phyloP scores from a whole-genome alignment of 2,797 vertebrate genomes.

The Melanotaenia maccullochi region DNA sequence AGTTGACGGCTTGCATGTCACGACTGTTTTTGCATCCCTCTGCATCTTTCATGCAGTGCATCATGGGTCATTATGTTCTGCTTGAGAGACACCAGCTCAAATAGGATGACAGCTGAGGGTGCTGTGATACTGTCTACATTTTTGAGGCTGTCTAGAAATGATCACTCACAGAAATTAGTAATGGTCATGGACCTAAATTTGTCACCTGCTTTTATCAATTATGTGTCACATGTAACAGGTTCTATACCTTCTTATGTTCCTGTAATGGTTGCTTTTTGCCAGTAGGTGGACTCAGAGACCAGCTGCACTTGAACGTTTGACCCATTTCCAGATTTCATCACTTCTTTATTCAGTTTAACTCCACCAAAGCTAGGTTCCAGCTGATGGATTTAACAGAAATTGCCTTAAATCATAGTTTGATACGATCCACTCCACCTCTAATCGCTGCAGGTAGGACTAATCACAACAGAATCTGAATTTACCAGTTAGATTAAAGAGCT shows the following conservation, averaged over 20 bases:
- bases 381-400: slow-evolving; percentile 1
- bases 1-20: slow-evolving; percentile 66
- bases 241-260: not conserved
- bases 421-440: not conserved
- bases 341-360: slow-evolving; percentile 31
- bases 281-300: slow-evolving; percentile 63
- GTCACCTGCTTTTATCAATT: slow-evolving; percentile 5
- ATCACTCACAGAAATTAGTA: slow-evolving; percentile 12
- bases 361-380: slow-evolving; percentile 7
- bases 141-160: slow-evolving; percentile 26
- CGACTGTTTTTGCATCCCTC: slow-evolving; percentile 38
- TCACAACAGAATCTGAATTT: not conserved
- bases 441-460: not conserved
- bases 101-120: slow-evolving; percentile 18
- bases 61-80: slow-evolving; percentile 10
- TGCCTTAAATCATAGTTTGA: not conserved
- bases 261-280: slow-evolving; percentile 37
- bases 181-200: not conserved
- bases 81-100: slow-evolving; percentile 42
- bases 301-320: slow-evolving; percentile 9
- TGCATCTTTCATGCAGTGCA: slow-evolving; percentile 12
- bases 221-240: not conserved
- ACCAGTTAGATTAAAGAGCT: not conserved
- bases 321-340: slow-evolving; percentile 44
- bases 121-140: not conserved